A percentile compares a stretch with the other conserved stretches of the same genome.
Evolutionary conservation across 2,888 invertebrate species (phyloP).

Genomic region (Lycaena phlaeas): DNA sequence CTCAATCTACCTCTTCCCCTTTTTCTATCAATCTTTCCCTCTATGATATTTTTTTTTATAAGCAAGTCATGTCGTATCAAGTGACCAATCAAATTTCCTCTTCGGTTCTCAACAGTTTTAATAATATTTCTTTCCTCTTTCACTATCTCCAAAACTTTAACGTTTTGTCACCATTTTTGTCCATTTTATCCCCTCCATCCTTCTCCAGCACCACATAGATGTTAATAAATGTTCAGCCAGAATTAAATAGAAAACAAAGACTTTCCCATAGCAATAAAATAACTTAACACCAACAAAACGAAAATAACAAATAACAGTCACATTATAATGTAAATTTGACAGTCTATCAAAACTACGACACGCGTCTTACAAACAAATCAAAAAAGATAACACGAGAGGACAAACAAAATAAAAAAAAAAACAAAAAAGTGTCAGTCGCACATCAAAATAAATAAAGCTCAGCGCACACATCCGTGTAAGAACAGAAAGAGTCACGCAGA

Average conservation of each 20-base stretch:
- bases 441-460: slow-evolving; percentile 61
- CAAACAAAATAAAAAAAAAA: slow-evolving; percentile 45
- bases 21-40: too few relatives aligned
- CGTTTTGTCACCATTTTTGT: too few relatives aligned
- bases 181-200: too few relatives aligned
- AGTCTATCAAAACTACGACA: slow-evolving; percentile 61
- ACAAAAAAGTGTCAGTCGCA: slow-evolving; percentile 60
- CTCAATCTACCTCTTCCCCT: too few relatives aligned
- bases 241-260: too few relatives aligned
- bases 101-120: too few relatives aligned
- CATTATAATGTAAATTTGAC: slow-evolving; percentile 64
- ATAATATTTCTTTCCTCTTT: too few relatives aligned
- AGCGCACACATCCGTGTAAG: slow-evolving; percentile 37
- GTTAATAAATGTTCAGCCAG: background rate
- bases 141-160: too few relatives aligned
- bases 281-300: slow-evolving; percentile 1
- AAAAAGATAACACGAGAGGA: slow-evolving; percentile 45
- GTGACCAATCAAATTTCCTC: too few relatives aligned
- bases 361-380: slow-evolving; percentile 40
- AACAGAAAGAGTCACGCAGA: slow-evolving; percentile 41
- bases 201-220: too few relatives aligned
- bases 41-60: too few relatives aligned
- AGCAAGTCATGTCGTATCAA: too few relatives aligned
- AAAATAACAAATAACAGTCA: slow-evolving; percentile 30
- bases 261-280: slow-evolving; percentile 1